Evolutionary conservation across 2,113 vertebrate genomes (phyloP).

Genomic region (Arothron firmamentum): DNA sequence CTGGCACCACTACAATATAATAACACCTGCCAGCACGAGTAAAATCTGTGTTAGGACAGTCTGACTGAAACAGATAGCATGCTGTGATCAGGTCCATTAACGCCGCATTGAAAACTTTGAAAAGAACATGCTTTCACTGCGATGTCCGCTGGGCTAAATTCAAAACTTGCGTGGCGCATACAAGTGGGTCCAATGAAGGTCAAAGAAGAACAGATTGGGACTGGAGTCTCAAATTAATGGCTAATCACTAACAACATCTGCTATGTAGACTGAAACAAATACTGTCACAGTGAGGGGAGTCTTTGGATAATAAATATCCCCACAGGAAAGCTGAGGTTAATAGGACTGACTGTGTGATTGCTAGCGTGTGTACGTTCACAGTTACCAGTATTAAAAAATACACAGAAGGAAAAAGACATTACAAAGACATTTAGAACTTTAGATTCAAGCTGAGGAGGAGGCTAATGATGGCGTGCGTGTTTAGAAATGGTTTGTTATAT

Average conservation of each 20-base stretch:
- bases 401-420: slow-evolving; percentile 29
- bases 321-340: slow-evolving; percentile 60
- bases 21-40: slow-evolving; percentile 83
- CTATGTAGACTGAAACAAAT: slow-evolving; percentile 60
- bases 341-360: slow-evolving; percentile 35
- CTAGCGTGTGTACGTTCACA: slow-evolving; percentile 21
- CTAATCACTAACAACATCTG: slow-evolving; percentile 70
- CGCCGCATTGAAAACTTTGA: slow-evolving; percentile 31
- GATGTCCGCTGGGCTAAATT: slow-evolving; percentile 27
- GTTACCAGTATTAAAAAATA: slow-evolving; percentile 12
- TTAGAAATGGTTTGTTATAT: slow-evolving; percentile 8
- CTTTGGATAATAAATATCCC: slow-evolving; percentile 46
- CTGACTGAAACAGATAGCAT: slow-evolving; percentile 1
- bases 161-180: slow-evolving; percentile 30
- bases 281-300: slow-evolving; percentile 46
- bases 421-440: slow-evolving; percentile 28
- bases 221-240: slow-evolving; percentile 62
- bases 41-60: slow-evolving; percentile 34
- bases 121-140: slow-evolving; percentile 14
- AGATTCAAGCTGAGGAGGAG: slow-evolving; percentile 15
- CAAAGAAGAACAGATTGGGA: slow-evolving; percentile 50
- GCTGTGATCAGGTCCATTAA: slow-evolving; percentile 35
- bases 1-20: slow-evolving; percentile 92
- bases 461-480: slow-evolving; percentile 15
- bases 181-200: slow-evolving; percentile 46